Evolutionary conservation across 2,113 vertebrate species (phyloP).

Genomic region (Cottus gobio): DNA sequence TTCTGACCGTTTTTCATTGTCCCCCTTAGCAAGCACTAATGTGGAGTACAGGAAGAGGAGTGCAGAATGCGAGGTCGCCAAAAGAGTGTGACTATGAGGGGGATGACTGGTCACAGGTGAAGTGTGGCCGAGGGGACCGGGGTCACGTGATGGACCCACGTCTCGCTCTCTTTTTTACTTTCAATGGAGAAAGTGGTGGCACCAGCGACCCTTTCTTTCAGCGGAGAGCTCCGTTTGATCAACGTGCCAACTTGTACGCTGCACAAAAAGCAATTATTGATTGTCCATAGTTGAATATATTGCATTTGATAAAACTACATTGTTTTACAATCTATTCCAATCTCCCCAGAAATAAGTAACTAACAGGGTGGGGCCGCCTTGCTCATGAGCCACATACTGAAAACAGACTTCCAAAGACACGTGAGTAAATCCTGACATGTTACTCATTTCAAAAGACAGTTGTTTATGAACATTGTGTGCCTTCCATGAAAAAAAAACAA

Average conservation of each 20-base stretch:
- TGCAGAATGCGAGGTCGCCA: slow-evolving; percentile 49
- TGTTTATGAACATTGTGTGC: slow-evolving; percentile 29
- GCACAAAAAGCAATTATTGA: not conserved
- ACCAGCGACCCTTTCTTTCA: slow-evolving; percentile 37
- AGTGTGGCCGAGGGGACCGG: slow-evolving; percentile 15
- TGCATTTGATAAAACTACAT: not conserved
- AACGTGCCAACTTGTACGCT: not conserved
- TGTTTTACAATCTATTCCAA: slow-evolving; percentile 10
- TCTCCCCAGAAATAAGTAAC: slow-evolving; percentile 25
- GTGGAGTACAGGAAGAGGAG: slow-evolving; percentile 42
- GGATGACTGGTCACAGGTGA: slow-evolving; percentile 75
- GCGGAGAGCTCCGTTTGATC: not conserved
- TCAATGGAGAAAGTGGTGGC: slow-evolving; percentile 46
- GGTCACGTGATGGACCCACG: slow-evolving; percentile 21
- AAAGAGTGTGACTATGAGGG: slow-evolving; percentile 48
- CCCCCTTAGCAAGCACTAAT: slow-evolving; percentile 54
- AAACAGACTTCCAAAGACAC: slow-evolving; percentile 33
- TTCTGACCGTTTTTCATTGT: slow-evolving; percentile 48
- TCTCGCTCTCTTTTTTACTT: not conserved
- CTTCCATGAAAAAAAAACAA: not conserved
- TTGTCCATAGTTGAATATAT: not conserved
- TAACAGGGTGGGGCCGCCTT: slow-evolving; percentile 48
- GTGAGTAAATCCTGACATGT: slow-evolving; percentile 35
- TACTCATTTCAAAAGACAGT: slow-evolving; percentile 37
- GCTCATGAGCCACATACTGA: slow-evolving; percentile 29